Conservation (phyloP, 2,797 vertebrate species). For the Alauda arvensis region DNA sequence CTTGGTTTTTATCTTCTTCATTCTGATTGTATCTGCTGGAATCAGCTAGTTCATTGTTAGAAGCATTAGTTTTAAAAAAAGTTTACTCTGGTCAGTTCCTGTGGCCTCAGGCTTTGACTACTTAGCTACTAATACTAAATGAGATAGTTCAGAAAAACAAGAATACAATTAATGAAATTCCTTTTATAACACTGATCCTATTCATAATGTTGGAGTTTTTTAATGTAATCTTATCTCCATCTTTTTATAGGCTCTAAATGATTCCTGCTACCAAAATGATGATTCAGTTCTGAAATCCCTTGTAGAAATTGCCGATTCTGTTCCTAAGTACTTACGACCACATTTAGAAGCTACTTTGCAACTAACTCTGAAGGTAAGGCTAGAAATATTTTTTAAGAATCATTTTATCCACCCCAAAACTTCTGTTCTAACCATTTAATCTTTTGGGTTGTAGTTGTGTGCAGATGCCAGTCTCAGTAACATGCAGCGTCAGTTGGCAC, state of each 20-base stretch:
- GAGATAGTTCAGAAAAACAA: not conserved
- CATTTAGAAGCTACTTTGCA: conserved; percentile 94
- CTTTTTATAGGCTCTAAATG: conserved; percentile 86
- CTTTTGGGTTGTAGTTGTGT: conserved; percentile 80
- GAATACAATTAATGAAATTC: not conserved
- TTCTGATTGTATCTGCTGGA: not conserved
- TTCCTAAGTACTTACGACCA: conserved; percentile 94
- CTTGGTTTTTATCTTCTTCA: not conserved
- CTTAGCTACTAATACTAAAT: not conserved
- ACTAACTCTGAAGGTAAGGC: conserved; percentile 91
- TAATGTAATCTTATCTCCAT: not conserved
- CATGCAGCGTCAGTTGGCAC: conserved; percentile 93
- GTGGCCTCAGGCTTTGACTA: not conserved
- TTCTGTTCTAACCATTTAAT: not conserved
- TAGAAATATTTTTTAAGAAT: not conserved
- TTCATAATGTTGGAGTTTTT: not conserved
- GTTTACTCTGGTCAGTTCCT: not conserved
- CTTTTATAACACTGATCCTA: not conserved
- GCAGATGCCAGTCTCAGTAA: conserved; percentile 90
- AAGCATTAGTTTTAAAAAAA: not conserved
- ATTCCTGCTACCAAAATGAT: conserved; percentile 93
- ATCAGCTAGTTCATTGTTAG: not conserved
- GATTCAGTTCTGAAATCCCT: conserved; percentile 96
- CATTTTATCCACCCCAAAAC: not conserved
- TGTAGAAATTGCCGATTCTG: conserved; percentile 96